Base-by-base conservation (phyloP, 2,113 vertebrate species). In the Malurus cyaneus region DNA sequence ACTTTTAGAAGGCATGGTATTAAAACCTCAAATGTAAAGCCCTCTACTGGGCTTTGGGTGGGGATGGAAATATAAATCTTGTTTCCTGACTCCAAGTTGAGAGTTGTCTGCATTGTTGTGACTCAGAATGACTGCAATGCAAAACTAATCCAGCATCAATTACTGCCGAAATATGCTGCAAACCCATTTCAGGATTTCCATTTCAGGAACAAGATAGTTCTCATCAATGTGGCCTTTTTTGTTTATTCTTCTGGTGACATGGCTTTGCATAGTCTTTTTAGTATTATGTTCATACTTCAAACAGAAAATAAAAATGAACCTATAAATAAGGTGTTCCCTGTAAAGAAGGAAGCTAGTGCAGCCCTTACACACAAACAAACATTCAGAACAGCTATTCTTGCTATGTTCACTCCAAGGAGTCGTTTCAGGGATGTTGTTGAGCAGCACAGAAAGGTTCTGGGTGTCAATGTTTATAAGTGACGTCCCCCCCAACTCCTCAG, bases 401-500 rank as follows among this genome's bases (percentile, higher is more conserved):
- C 26, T 34, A 13, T 3, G 1, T 26, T 67, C 42, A 11, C 25
- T 11, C 12, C 6, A 32, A 70, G 21, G 6, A 18, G 44, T 16
- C 31, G 1, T 49, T 80, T 70, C 34, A n/a, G 54, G 41, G 69
- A 7, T 36, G 7, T 11, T 36, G 46, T 29, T 3, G 6, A 67
- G 74, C 69, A 86, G 59, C 69, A n/a, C 25, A 66, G 34, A 36
- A 66, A 59, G 9, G 23, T 54, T 42, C 60, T n/a, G 3, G 16
- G 7, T 14, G 25, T 31, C 46, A 88, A 8, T 32, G 26, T 34
- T 80, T 11, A 25, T 19, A 53, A 52, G 25, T 4, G 1, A 9
- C 11, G 2, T 8, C 18, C 3, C 8, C 11, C 14, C 3, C 13
- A 15, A 0, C 12, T 4, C 0, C 3, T 7, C 36, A 11, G 25